These are phyloP conservation scores for Rhagonycha fulva DNA, from an alignment of 2,888 invertebrate genomes.

Conservation along the genomic window DNA sequence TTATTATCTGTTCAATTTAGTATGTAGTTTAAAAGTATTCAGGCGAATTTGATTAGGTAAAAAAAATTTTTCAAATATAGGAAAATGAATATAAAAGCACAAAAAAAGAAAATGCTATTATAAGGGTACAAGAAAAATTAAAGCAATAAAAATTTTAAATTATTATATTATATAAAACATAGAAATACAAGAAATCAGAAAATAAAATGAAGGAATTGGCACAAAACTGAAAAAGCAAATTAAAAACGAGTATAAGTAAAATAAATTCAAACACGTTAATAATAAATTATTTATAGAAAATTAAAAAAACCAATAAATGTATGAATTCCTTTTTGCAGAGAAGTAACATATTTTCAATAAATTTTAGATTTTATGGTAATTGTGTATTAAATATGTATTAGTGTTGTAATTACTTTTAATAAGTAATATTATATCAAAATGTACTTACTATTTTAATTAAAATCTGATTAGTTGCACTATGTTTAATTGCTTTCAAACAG, in stretches of 20 bases:
- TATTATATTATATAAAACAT: too few species aligned
- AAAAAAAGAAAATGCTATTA: too few species aligned
- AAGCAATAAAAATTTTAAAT: too few species aligned
- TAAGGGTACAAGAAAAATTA: too few species aligned
- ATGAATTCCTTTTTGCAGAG: background rate
- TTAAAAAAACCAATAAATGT: background rate
- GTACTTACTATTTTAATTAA: background rate
- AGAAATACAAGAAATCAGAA: too few species aligned
- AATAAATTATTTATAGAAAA: background rate
- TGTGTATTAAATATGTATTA: background rate
- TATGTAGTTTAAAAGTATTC: too few species aligned
- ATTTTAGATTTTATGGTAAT: background rate
- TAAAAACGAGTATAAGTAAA: background rate
- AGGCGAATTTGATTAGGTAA: too few species aligned
- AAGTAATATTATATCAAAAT: background rate
- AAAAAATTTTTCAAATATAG: too few species aligned
- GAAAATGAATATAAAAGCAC: too few species aligned
- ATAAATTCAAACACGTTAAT: background rate
- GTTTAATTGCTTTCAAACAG: background rate
- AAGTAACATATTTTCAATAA: background rate
- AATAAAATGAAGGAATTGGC: too few species aligned
- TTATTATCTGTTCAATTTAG: background rate
- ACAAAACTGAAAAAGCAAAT: too few species aligned
- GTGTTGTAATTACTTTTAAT: background rate
- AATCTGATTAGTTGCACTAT: background rate